Evolutionary conservation across 1,140 invertebrate species (phyloP).

Genomic region (Choristoneura fumiferana): DNA sequence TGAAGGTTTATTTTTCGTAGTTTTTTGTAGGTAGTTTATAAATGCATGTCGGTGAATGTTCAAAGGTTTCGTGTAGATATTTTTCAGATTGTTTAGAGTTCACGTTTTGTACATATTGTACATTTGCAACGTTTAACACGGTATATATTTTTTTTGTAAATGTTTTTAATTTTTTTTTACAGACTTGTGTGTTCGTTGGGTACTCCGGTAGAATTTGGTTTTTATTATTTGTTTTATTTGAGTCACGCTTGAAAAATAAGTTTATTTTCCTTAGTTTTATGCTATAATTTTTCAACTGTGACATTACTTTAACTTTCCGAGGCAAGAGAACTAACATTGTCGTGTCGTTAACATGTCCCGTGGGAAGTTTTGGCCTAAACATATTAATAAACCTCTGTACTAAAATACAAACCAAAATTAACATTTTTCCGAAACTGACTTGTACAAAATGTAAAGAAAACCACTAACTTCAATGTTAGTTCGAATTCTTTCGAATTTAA

Average conservation of each 20-base stretch:
- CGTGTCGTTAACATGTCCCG: constrained; percentile 23
- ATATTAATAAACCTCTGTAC: neutral
- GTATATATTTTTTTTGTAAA: constrained; percentile 26
- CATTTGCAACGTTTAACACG: neutral
- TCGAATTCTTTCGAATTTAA: constrained; percentile 23
- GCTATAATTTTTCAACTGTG: constrained; percentile 19
- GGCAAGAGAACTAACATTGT: constrained; percentile 60
- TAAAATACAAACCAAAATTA: constrained; percentile 3
- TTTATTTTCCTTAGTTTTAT: constrained; percentile 21
- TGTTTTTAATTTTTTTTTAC: constrained; percentile 47
- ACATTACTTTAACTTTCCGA: constrained; percentile 32
- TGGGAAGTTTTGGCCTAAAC: constrained; percentile 1
- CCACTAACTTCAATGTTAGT: constrained; percentile 47
- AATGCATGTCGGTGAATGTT: constrained; percentile 2
- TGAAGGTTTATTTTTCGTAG: neutral
- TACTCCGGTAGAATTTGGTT: constrained; percentile 63
- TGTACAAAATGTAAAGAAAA: constrained; percentile 30
- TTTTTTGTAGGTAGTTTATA: constrained; percentile 3
- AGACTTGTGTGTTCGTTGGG: constrained; percentile 58
- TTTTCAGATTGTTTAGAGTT: neutral
- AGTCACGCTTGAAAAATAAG: constrained; percentile 46
- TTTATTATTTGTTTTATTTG: constrained; percentile 44
- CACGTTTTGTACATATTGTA: neutral
- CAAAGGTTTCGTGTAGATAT: neutral
- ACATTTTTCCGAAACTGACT: neutral